phyloP scores from a whole-genome alignment of 2,797 vertebrate species.

The Smutsia gigantea region DNA sequence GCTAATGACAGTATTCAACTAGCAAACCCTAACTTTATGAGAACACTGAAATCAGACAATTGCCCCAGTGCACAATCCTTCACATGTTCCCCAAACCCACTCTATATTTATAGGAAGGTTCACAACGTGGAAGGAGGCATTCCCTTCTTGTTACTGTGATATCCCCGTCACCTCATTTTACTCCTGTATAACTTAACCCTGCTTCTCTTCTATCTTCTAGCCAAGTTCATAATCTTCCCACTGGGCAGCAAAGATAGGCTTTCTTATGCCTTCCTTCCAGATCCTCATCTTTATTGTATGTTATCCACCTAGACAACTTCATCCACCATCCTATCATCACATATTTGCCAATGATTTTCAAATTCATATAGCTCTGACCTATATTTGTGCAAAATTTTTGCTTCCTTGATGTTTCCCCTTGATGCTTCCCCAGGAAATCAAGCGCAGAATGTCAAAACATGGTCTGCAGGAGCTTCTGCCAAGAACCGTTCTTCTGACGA shows the following conservation, averaged over 20 bases:
- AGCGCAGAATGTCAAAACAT: not conserved
- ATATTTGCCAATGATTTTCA: not conserved
- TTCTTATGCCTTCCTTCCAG: not conserved
- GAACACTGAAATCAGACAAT: not conserved
- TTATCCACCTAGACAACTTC: not conserved
- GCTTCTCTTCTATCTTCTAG: too few species aligned
- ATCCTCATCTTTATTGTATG: not conserved
- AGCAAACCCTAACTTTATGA: not conserved
- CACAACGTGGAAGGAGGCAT: accelerated
- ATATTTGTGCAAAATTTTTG: not conserved
- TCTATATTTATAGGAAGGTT: not conserved
- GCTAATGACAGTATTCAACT: not conserved
- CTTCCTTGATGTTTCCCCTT: not conserved
- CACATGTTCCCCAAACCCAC: not conserved
- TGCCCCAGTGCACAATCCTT: accelerated
- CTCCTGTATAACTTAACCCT: not conserved
- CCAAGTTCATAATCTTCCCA: not conserved
- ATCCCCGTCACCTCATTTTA: not conserved
- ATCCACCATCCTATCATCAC: not conserved
- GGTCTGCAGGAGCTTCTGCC: not conserved
- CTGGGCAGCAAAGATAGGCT: not conserved
- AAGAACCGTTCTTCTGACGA: not conserved
- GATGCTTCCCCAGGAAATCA: not conserved
- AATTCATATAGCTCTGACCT: not conserved
- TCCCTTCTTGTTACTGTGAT: not conserved